Evolutionary conservation across 2,113 vertebrate species (phyloP), one percentile per base, ranked within the genome.

Genomic region (Monopterus albus): DNA sequence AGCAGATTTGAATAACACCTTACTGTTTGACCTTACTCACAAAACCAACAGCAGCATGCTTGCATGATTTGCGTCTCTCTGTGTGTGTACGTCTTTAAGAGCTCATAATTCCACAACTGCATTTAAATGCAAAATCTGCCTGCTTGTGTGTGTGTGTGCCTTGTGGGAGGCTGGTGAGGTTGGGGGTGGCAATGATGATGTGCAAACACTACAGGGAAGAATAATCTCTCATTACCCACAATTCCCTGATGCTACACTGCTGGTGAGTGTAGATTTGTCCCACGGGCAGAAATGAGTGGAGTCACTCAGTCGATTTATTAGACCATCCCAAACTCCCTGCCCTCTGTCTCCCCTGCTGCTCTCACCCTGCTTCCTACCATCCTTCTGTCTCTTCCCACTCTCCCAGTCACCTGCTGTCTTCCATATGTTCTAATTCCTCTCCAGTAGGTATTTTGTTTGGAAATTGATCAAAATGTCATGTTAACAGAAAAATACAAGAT

Each of bases 241-340:
- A 83, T 88, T 89, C 92, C 89, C 81, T 17, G 75, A 63, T 85
- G 88, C 75, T 81, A 62, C 36, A 14, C 83, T 73, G 61, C 79
- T 35, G 68, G 85, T 72, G 78, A 88, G 78, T 56, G 60, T 60
- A 47, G 67, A 88, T 89, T 89, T 83, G 69, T 93, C 93, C 91
- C 91, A 91, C 81, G 82, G 92, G 92, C 89, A 88, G 82, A 80
- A 81, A 75, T 6, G 77, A 91, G 77, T 53, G 83, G 86, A 93
- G 88, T 80, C 89, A 90, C 87, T 93, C 91, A 90, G 83, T 92
- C 84, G 88, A 92, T 93, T 91, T 94, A 93, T 94, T 91, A 90
- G 82, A 78, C 78, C 75, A 67, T 78, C 88, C 63, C 59, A 43
- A 70, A 65, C 58, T 57, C 81, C 72, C 61, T 68, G 66, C 56